Evolutionary conservation across 2,888 invertebrate species (phyloP).

Genomic region (Geophilus truncorum): DNA sequence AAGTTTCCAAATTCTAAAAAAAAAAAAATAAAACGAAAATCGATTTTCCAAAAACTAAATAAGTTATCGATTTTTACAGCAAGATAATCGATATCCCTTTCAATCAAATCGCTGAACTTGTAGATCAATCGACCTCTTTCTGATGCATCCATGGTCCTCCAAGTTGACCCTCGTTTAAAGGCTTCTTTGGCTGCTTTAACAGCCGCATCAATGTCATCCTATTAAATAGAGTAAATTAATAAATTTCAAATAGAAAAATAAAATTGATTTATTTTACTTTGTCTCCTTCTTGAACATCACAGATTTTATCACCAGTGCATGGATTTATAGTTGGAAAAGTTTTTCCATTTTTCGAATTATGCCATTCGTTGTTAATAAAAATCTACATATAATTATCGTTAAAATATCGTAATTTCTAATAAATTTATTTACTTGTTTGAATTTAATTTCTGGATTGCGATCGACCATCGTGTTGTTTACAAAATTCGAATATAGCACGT

Average conservation of each 20-base stretch:
- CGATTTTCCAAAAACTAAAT: too few species aligned
- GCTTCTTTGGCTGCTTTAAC: slow-evolving; percentile 45
- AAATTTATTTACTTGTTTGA: slow-evolving; percentile 14
- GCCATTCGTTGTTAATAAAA: slow-evolving; percentile 59
- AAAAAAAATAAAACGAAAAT: too few species aligned
- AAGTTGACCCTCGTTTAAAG: slow-evolving; percentile 48
- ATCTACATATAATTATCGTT: slow-evolving; percentile 44
- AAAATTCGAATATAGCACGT: too few species aligned
- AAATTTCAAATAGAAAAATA: background rate
- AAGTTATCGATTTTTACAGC: slow-evolving; percentile 45
- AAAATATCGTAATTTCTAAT: too few species aligned
- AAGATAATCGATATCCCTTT: slow-evolving; percentile 51
- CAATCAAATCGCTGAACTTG: slow-evolving; percentile 53
- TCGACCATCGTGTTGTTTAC: slow-evolving; percentile 1
- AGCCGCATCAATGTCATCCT: slow-evolving; percentile 57
- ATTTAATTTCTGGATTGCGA: slow-evolving; percentile 28
- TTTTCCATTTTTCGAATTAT: slow-evolving; percentile 72
- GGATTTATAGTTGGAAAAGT: slow-evolving; percentile 83
- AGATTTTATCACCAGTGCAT: slow-evolving; percentile 66
- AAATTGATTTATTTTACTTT: slow-evolving; percentile 59
- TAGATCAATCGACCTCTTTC: slow-evolving; percentile 51
- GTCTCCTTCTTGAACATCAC: slow-evolving; percentile 74
- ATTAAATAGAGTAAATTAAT: slow-evolving; percentile 6
- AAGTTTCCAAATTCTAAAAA: slow-evolving; percentile 45
- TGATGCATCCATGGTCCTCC: slow-evolving; percentile 55